Evolutionary conservation across 2,797 vertebrate genomes (phyloP).

Genomic region (Eulemur rubriventer): DNA sequence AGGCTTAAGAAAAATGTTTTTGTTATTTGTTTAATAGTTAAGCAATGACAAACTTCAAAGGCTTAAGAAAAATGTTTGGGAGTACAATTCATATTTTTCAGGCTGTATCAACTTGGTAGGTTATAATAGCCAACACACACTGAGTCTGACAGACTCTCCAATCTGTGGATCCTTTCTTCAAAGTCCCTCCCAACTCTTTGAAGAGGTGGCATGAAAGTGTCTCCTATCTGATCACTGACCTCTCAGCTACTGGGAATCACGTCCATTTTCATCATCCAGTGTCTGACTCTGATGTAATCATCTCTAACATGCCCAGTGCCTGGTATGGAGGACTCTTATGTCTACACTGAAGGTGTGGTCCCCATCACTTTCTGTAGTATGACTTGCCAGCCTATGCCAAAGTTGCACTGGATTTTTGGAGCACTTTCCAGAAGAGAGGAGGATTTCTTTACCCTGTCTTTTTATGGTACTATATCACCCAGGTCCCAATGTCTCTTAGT

Average conservation of each 20-base stretch:
- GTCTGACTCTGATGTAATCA: background rate
- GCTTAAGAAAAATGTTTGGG: conserved; percentile 2
- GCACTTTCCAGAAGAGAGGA: conserved; percentile 8
- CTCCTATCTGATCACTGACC: background rate
- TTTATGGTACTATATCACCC: background rate
- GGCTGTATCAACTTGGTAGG: background rate
- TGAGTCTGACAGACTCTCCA: background rate
- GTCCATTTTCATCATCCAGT: background rate
- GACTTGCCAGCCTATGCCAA: background rate
- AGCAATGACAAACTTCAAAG: conserved; percentile 33
- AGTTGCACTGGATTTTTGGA: conserved; percentile 17
- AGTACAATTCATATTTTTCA: conserved; percentile 26
- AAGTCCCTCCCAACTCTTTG: background rate
- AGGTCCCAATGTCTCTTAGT: background rate
- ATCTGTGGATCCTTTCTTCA: background rate
- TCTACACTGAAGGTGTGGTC: background rate
- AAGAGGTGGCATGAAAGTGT: background rate
- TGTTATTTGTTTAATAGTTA: background rate
- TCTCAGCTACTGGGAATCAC: background rate
- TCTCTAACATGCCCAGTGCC: background rate
- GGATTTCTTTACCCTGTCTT: background rate
- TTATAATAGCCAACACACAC: background rate
- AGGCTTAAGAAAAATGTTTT: conserved; percentile 28
- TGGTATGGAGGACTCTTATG: background rate
- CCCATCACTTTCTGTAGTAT: background rate